Conservation (phyloP, 2,113 vertebrate species). For the Channa maculata region DNA sequence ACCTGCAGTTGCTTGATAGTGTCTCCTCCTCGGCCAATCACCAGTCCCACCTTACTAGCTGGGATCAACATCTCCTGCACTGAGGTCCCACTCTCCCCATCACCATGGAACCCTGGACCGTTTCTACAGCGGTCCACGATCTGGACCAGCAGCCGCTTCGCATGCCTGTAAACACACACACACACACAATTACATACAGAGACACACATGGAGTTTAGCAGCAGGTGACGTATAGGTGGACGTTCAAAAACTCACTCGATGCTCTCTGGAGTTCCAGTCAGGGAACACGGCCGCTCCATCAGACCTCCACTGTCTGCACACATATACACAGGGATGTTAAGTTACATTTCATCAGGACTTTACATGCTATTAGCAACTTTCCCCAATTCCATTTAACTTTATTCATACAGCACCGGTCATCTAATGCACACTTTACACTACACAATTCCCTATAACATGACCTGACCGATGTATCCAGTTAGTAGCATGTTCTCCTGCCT, state of each 20-base stretch:
- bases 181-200: constrained; percentile 1
- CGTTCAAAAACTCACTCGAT: constrained; percentile 90
- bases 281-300: constrained; percentile 93
- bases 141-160: constrained; percentile 94
- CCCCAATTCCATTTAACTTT: too few relatives aligned
- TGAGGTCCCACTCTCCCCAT: constrained; percentile 88
- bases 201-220: neutral
- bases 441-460: too few relatives aligned
- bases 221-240: neutral
- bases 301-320: constrained; percentile 92
- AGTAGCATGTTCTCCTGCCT: too few relatives aligned
- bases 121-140: constrained; percentile 96
- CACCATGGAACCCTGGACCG: constrained; percentile 91
- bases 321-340: constrained; percentile 11
- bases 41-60: constrained; percentile 94
- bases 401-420: too few relatives aligned
- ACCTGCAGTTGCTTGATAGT: constrained; percentile 98
- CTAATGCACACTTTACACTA: too few relatives aligned
- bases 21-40: constrained; percentile 96
- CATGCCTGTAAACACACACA: constrained; percentile 84
- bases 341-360: neutral
- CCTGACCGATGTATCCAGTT: too few relatives aligned
- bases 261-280: constrained; percentile 93
- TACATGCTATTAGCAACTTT: too few relatives aligned
- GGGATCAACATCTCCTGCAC: constrained; percentile 95